phyloP scores from a whole-genome alignment of 1,140 invertebrate genomes.

The Gonioctena quinquepunctata region DNA sequence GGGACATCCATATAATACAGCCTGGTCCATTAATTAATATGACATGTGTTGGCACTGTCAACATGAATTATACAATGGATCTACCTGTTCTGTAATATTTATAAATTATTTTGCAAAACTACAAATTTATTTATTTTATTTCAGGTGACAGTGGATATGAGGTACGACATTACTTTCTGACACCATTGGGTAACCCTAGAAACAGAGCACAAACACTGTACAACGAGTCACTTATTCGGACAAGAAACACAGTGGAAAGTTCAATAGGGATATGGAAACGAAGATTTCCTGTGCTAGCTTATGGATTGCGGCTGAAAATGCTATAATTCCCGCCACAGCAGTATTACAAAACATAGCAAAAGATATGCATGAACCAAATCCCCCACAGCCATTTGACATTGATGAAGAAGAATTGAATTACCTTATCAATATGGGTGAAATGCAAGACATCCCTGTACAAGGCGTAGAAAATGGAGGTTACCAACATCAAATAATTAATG shows the following conservation, averaged over 20 bases:
- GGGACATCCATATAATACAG: too few species aligned
- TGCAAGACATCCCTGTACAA: too few species aligned
- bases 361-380: constrained; percentile 19
- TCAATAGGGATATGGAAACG: constrained; percentile 18
- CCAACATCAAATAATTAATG: too few species aligned
- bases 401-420: constrained; percentile 22
- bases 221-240: constrained; percentile 7
- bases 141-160: constrained; percentile 21
- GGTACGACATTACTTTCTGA: constrained; percentile 18
- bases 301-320: constrained; percentile 11
- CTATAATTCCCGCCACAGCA: constrained; percentile 34
- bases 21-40: too few species aligned
- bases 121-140: constrained; percentile 33
- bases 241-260: constrained; percentile 19
- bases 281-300: constrained; percentile 8
- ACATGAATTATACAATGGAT: too few species aligned
- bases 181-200: constrained; percentile 12
- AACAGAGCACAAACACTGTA: constrained; percentile 2
- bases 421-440: constrained; percentile 12
- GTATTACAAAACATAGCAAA: constrained; percentile 14
- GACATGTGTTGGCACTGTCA: too few species aligned
- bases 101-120: too few species aligned
- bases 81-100: too few species aligned
- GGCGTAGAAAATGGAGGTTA: too few species aligned
- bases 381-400: constrained; percentile 11